Percentiles rank a stretch among this genome's conserved stretches.
phyloP scores from a whole-genome alignment of 2,113 vertebrate genomes.

The Oryctolagus cuniculus region DNA sequence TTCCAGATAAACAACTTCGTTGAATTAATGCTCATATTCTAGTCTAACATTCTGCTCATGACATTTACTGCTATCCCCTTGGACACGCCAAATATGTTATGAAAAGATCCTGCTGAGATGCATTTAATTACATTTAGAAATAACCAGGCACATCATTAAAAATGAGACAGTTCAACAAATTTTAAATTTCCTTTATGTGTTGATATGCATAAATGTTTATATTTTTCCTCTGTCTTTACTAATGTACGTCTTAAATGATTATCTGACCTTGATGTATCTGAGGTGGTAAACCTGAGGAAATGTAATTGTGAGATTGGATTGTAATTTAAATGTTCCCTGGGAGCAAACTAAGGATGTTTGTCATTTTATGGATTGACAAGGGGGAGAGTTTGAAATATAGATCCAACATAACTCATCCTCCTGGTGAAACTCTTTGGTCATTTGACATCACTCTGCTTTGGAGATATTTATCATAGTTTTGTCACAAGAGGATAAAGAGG shows the following conservation, averaged over 20 bases:
- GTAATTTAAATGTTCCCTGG: conserved; percentile 33
- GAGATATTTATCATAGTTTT: conserved; percentile 61
- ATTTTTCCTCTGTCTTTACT: conserved; percentile 49
- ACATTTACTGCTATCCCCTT: not conserved
- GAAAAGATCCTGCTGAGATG: conserved; percentile 3
- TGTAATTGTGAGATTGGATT: conserved; percentile 11
- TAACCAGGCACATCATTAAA: not conserved
- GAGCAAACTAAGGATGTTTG: not conserved
- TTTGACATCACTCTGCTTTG: conserved; percentile 37
- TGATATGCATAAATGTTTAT: conserved; percentile 23
- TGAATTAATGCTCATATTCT: conserved; percentile 41
- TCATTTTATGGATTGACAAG: not conserved
- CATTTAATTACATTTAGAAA: conserved; percentile 50
- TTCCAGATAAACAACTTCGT: conserved; percentile 30
- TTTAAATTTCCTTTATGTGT: conserved; percentile 25
- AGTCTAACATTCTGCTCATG: conserved; percentile 11
- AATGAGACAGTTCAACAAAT: conserved; percentile 30
- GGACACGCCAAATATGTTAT: not conserved
- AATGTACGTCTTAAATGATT: not conserved
- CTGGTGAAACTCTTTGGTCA: not conserved
- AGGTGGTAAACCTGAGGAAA: not conserved
- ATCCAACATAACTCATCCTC: not conserved
- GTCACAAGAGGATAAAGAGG: conserved; percentile 15
- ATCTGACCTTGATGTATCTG: not conserved
- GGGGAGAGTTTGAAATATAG: conserved; percentile 38